A percentile compares a stretch with the other conserved stretches of the same genome.
Conservation (phyloP, 2,888 invertebrate species). For the Villa cingulata region DNA sequence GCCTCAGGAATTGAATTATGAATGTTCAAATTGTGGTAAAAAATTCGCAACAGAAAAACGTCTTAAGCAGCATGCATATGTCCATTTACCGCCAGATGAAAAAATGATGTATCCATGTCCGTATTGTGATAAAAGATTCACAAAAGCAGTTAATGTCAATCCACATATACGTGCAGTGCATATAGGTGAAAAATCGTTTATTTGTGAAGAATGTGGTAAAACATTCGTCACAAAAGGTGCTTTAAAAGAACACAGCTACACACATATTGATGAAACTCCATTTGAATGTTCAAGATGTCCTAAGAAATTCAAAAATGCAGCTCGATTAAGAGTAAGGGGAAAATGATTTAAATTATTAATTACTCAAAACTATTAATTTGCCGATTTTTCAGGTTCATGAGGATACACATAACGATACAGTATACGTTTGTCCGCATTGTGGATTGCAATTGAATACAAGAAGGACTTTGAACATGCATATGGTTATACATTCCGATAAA, state of each 20-base stretch:
- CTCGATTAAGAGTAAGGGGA: conserved; percentile 19
- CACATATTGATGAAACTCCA: conserved; percentile 38
- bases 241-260: conserved; percentile 37
- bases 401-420: conserved; percentile 34
- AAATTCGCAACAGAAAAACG: conserved; percentile 10
- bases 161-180: conserved; percentile 22
- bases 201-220: conserved; percentile 38
- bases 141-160: conserved; percentile 8
- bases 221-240: conserved; percentile 38
- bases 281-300: conserved; percentile 34
- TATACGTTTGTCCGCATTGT: conserved; percentile 35
- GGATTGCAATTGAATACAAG: conserved; percentile 34
- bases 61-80: conserved; percentile 8
- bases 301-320: conserved; percentile 30
- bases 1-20: neutral
- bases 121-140: conserved; percentile 15
- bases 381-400: conserved; percentile 27
- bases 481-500: conserved; percentile 31
- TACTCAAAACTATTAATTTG: too few species aligned
- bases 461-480: conserved; percentile 37
- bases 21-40: conserved; percentile 11
- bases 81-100: conserved; percentile 9
- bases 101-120: conserved; percentile 7
- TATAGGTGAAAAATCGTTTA: conserved; percentile 32
- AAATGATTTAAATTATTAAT: neutral